Conservation (phyloP, 2,797 vertebrate genomes). For the Sebastes goodei region DNA sequence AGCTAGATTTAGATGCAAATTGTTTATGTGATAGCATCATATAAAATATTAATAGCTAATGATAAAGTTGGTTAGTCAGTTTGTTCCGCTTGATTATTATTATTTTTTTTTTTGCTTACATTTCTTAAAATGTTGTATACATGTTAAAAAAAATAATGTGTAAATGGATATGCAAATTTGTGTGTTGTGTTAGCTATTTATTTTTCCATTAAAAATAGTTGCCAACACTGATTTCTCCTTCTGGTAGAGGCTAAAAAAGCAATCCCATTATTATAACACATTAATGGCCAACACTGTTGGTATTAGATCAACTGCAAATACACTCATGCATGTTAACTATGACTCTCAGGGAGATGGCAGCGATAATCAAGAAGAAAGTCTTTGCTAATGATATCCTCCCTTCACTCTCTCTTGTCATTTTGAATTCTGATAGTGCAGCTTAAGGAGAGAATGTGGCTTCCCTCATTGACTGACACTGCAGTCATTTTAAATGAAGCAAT, state of each 20-base stretch:
- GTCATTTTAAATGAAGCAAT: conserved; percentile 70
- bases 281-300: background rate
- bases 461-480: conserved; percentile 46
- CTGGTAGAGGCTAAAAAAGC: background rate
- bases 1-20: background rate
- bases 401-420: conserved; percentile 35
- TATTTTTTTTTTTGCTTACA: accelerated
- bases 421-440: conserved; percentile 43
- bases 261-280: background rate
- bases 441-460: conserved; percentile 22
- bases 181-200: background rate
- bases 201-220: background rate
- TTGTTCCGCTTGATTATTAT: background rate
- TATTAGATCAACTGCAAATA: background rate
- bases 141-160: background rate
- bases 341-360: background rate
- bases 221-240: background rate
- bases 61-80: too few species aligned
- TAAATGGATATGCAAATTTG: background rate
- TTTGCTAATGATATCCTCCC: conserved; percentile 27
- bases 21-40: accelerated
- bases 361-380: conserved; percentile 8
- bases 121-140: background rate
- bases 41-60: background rate
- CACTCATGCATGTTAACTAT: conserved; percentile 28